Conservation (phyloP, 2,113 vertebrate genomes). For the Sigmodon hispidus region DNA sequence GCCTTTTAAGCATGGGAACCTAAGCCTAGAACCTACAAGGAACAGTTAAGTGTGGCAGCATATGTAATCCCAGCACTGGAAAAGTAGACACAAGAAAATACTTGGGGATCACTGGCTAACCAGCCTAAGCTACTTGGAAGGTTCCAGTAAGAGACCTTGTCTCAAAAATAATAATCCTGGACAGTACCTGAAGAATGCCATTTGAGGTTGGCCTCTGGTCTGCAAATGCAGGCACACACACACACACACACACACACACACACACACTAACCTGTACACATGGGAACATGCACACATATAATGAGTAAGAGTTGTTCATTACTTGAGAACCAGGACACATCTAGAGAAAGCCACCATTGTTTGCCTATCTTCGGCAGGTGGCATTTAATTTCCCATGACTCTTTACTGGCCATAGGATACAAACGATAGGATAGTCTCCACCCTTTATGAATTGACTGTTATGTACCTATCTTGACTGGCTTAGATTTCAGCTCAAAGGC, state of each 20-base stretch:
- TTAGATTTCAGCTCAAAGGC: not conserved
- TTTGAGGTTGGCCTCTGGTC: not conserved
- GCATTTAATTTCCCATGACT: not conserved
- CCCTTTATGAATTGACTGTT: accelerated
- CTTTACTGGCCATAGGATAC: not conserved
- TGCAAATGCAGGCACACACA: no score
- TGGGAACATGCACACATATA: no score
- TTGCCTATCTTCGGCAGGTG: no score
- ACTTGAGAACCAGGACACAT: not conserved
- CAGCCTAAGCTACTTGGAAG: not conserved
- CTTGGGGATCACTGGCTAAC: not conserved
- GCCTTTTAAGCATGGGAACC: not conserved
- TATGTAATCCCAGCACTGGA: not conserved
- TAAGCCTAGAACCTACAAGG: not conserved
- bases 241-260: not conserved
- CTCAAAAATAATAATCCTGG: not conserved
- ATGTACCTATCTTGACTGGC: not conserved
- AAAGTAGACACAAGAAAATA: not conserved
- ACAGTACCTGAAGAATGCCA: no score
- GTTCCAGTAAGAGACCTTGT: not conserved
- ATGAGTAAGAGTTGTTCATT: no score
- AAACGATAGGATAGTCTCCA: not conserved
- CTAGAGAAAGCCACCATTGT: not conserved
- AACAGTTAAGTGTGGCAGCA: no score
- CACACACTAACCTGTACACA: not conserved